These are phyloP conservation scores for Drosophila basisetae DNA, from an alignment of 2,888 invertebrate species.

Conservation along the genomic window DNA sequence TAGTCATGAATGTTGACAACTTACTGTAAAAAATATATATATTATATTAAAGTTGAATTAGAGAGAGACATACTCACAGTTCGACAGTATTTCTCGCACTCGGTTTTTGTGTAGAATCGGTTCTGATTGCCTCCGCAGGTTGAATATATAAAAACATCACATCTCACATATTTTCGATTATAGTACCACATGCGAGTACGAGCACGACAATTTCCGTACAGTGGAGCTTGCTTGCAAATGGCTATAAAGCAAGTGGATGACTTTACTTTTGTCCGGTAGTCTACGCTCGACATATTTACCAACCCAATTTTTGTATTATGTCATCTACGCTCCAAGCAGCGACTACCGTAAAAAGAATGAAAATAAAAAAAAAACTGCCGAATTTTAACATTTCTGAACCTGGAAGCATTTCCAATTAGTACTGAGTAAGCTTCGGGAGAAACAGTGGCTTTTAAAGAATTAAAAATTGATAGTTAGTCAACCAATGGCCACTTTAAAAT, in stretches of 20 bases:
- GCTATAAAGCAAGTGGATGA: constrained; percentile 6
- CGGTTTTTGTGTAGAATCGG: constrained; percentile 19
- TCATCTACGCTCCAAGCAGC: constrained; percentile 12
- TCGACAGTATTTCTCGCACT: constrained; percentile 36
- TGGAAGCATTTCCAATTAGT: background rate
- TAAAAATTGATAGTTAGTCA: background rate
- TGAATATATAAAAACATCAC: constrained; percentile 33
- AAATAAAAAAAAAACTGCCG: background rate
- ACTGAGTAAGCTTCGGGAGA: constrained; percentile 1
- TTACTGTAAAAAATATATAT: constrained; percentile 3
- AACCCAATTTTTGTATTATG: constrained; percentile 10
- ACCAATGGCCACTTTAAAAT: background rate
- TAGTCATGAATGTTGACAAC: background rate
- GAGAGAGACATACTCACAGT: background rate
- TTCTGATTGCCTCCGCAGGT: constrained; percentile 47
- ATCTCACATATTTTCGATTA: background rate
- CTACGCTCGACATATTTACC: background rate
- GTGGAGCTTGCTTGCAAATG: constrained; percentile 13
- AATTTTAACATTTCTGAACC: background rate
- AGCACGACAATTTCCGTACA: constrained; percentile 16
- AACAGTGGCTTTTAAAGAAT: constrained; percentile 17
- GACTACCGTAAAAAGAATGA: background rate
- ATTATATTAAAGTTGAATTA: background rate
- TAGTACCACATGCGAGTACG: constrained; percentile 30
- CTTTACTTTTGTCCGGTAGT: background rate